Percentiles rank a stretch among this genome's conserved stretches.
Conservation (phyloP, 1,140 invertebrate species). For the Hyles vespertilio region DNA sequence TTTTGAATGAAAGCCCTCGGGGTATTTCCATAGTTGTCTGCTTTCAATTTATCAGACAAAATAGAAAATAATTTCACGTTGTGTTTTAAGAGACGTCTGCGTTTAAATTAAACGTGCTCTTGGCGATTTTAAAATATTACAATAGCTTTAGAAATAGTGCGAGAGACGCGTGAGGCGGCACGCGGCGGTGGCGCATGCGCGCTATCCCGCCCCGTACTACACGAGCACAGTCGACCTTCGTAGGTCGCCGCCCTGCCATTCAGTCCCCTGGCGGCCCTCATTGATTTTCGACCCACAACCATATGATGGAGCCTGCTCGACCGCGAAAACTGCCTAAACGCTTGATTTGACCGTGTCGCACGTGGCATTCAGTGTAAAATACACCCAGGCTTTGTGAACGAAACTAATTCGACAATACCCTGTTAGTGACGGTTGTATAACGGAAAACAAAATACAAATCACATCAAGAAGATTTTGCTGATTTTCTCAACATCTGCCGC, state of each 20-base stretch:
- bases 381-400: too few species aligned
- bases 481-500: too few species aligned
- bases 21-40: too few species aligned
- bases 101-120: too few species aligned
- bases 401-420: too few species aligned
- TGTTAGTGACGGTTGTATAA: too few species aligned
- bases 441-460: too few species aligned
- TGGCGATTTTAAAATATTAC: conserved; percentile 1
- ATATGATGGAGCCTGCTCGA: conserved; percentile 36
- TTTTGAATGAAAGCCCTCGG: too few species aligned
- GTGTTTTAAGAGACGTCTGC: too few species aligned
- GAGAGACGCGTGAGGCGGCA: neutral
- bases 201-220: conserved; percentile 48
- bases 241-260: conserved; percentile 61
- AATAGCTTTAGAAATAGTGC: conserved; percentile 3
- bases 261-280: conserved; percentile 42
- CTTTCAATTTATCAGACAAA: too few species aligned
- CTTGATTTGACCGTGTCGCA: conserved; percentile 29
- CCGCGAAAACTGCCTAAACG: conserved; percentile 28
- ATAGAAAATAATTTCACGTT: too few species aligned
- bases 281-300: conserved; percentile 56
- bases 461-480: too few species aligned
- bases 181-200: conserved; percentile 35
- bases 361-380: conserved; percentile 14
- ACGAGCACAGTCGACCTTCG: conserved; percentile 46